phyloP scores from a whole-genome alignment of 1,140 invertebrate genomes.

The Leptopilina boulardi region DNA sequence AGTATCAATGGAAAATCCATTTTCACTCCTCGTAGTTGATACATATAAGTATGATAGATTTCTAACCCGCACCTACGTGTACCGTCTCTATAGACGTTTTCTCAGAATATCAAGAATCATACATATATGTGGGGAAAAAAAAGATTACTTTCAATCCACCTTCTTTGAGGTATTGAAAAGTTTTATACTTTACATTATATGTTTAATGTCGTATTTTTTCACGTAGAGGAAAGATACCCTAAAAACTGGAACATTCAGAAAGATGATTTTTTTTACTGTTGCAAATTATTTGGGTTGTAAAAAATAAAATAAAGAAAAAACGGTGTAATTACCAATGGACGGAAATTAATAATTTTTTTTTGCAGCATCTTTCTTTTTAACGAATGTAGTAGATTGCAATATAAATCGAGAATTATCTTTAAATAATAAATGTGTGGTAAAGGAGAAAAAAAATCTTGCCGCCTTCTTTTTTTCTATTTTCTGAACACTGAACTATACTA shows the following conservation, averaged over 20 bases:
- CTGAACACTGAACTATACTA: not conserved
- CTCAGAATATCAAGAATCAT: not conserved
- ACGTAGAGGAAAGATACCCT: not conserved
- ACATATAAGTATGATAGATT: constrained; percentile 32
- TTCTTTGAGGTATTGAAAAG: not conserved
- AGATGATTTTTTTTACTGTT: too few relatives aligned
- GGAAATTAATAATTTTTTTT: not conserved
- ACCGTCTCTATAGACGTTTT: not conserved
- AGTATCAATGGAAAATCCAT: constrained; percentile 28
- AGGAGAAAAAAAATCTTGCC: not conserved
- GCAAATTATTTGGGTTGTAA: too few relatives aligned
- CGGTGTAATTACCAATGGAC: not conserved
- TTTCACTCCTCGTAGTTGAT: constrained; percentile 2
- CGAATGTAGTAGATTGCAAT: not conserved
- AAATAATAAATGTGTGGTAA: too few relatives aligned
- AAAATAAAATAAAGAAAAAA: not conserved
- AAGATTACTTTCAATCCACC: constrained; percentile 15
- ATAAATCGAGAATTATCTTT: not conserved
- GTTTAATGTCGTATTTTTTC: not conserved
- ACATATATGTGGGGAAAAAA: not conserved
- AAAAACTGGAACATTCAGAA: not conserved
- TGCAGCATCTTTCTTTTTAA: not conserved
- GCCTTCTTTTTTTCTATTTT: not conserved
- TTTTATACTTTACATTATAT: not conserved
- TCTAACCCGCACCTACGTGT: not conserved